A percentile compares a stretch with the other conserved stretches of the same genome.
Conservation (phyloP, 37 sponge, comb jelly and placozoan genomes). For the Hormiphora californensis region DNA sequence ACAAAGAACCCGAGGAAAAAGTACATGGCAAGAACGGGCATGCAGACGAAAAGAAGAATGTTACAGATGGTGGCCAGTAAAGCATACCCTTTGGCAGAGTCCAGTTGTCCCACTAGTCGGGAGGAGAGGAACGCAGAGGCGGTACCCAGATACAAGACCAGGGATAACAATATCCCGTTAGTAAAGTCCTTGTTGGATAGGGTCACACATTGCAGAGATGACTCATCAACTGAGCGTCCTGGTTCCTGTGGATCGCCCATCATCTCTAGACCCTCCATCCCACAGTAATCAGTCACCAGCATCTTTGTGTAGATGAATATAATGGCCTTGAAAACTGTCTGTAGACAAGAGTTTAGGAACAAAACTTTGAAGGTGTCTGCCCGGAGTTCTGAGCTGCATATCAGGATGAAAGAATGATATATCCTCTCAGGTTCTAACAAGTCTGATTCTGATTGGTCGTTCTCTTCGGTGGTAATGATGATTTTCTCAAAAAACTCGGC, state of each 20-base stretch:
- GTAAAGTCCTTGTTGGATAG: not conserved
- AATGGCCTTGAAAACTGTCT: not conserved
- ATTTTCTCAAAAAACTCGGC: no score
- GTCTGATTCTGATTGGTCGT: no score
- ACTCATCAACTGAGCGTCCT: not conserved
- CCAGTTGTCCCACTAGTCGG: not conserved
- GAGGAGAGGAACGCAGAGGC: not conserved
- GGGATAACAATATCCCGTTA: not conserved
- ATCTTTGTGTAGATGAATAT: not conserved
- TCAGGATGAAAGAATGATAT: not conserved
- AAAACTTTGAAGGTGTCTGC: not conserved
- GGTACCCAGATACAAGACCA: not conserved
- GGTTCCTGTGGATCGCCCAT: no score
- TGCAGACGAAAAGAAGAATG: not conserved
- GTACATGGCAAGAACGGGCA: not conserved
- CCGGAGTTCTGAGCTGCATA: not conserved
- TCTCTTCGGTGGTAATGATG: no score
- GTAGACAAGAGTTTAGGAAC: conserved; percentile 11
- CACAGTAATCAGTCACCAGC: not conserved
- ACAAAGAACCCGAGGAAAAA: not conserved
- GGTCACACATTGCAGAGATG: not conserved
- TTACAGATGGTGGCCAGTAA: not conserved
- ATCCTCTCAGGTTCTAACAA: no score
- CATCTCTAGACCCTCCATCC: no score
- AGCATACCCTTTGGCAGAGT: not conserved